Evolutionary conservation across 2,888 invertebrate species (phyloP), one percentile per base, ranked within the genome.

Genomic region (Eupelmus urozonus): DNA sequence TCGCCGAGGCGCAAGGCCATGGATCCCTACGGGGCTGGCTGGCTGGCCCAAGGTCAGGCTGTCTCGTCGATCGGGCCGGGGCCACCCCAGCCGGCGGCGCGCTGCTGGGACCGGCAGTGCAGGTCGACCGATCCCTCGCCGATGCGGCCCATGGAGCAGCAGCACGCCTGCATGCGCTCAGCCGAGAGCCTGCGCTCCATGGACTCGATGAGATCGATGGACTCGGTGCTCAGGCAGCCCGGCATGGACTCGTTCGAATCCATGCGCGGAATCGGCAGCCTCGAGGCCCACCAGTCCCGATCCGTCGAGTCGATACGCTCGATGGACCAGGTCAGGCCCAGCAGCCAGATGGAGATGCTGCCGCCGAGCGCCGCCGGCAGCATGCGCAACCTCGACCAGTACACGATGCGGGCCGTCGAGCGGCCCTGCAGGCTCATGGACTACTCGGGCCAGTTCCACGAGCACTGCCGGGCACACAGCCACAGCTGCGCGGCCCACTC

Each of bases 101-200:
- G 88, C 83, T 88, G 87, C 81, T 88, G 89, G 89, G 87, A 88
- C 80, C 84, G 89, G 77, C 84, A 88, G 74, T 88, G 89, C 83
- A 85, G 89, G 78, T 88, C 89, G 72, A 87, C 89, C 66, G 89
- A 89, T 80, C 88, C 89, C 16, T 88, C 89, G 82, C 88, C 89
- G 45, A 87, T 88, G 87, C 82, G 89, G 51, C 88, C 88, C 82
- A 86, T 88, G 81, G 88, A 88, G 79, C 74, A 69, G 49, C n/a
- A n/a, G 42, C 69, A 65, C 57, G 62, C 45, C 66, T 65, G 70
- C 65, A 75, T 88, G 87, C 85, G 88, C 57, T 86, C 88, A 23
- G 86, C 86, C 79, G 89, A 89, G 82, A 73, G 88, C 55, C 86
- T 89, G 86, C 85, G 89, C 81, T 89, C 89, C 77, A 88, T 89